Evolutionary conservation across 2,888 invertebrate species (phyloP), one percentile per base, ranked within the genome.

Genomic region (Netelia virgata): DNA sequence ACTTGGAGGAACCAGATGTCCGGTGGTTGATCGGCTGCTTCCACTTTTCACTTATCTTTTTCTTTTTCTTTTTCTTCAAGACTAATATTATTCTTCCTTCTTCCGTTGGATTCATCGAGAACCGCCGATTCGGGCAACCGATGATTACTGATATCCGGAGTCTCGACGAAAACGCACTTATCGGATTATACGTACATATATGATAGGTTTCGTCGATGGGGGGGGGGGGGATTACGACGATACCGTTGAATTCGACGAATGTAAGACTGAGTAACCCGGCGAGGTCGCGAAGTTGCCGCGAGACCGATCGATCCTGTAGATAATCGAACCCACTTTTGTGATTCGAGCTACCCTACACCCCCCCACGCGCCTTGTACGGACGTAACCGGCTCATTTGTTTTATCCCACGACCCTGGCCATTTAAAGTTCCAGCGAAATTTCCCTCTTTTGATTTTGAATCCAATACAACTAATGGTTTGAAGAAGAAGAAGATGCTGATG

Each of bases 261-360:
- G 36, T 47, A 55, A 16, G 28, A 53, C 70, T 5, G 28, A 50
- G n/a, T 53, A 70, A 53, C 53, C 16, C 10, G 9, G 3, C 59
- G 41, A 20, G 20, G 41, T 16, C 36, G 43, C 8, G 59, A 47
- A n/a, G 41, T 36, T 28, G 20, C 50, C 50, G 59, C 53, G 61
- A 16, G 23, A 53, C 28, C 75, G 64, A 75, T 63, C 47, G 75
- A 64, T 75, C 18, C 11, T 14, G n/a, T 75, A 47, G 20, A 50
- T 50, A 63, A 75, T 75, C 75, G 75, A 75, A 75, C 63, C 55
- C 55, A n/a, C 55, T 55, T 55, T 55, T 55, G n/a, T 8, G 55
- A 55, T 14, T 47, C 14, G 47, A 11, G 47, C 47, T 6, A 53
- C n/a, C 53, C 53, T 47, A n/a, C 3, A 23, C 50, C 50, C 6